These are phyloP conservation scores for Theristicus caerulescens DNA, from an alignment of 2,113 vertebrate species.

Conservation along the genomic window DNA sequence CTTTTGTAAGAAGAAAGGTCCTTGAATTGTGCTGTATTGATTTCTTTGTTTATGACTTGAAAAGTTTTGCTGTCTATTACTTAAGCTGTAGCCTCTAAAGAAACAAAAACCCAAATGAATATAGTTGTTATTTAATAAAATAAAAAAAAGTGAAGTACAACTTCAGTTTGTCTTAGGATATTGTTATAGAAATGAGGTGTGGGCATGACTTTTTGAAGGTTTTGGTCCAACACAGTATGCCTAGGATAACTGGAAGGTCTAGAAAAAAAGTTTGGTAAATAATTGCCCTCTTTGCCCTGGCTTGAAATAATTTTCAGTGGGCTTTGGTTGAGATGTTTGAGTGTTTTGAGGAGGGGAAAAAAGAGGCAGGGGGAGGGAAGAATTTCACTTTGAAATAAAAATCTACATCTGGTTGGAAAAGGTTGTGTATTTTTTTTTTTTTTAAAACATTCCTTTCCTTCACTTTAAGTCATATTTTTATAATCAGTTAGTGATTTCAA, in stretches of 20 bases:
- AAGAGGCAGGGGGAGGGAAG: too few species aligned
- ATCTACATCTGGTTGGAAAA: not conserved
- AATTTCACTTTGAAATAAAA: not conserved
- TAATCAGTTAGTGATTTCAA: not conserved
- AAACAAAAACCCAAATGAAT: not conserved
- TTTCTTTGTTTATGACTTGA: not conserved
- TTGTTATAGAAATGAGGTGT: not conserved
- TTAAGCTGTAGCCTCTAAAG: not conserved
- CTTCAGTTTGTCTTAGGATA: not conserved
- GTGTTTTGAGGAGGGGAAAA: not conserved
- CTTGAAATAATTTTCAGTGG: not conserved
- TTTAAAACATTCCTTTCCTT: not conserved
- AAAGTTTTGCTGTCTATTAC: not conserved
- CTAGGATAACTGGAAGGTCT: not conserved
- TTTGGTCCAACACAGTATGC: not conserved
- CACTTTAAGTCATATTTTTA: not conserved
- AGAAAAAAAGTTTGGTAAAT: not conserved
- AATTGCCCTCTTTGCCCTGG: not conserved
- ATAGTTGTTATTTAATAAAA: not conserved
- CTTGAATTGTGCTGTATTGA: not conserved
- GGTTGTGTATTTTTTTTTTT: not conserved
- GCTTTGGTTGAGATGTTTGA: not conserved
- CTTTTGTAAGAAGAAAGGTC: not conserved
- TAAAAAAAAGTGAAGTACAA: not conserved
- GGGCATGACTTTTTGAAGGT: not conserved